Conservation (phyloP, 2,113 vertebrate species). For the Dromiciops gliroides region DNA sequence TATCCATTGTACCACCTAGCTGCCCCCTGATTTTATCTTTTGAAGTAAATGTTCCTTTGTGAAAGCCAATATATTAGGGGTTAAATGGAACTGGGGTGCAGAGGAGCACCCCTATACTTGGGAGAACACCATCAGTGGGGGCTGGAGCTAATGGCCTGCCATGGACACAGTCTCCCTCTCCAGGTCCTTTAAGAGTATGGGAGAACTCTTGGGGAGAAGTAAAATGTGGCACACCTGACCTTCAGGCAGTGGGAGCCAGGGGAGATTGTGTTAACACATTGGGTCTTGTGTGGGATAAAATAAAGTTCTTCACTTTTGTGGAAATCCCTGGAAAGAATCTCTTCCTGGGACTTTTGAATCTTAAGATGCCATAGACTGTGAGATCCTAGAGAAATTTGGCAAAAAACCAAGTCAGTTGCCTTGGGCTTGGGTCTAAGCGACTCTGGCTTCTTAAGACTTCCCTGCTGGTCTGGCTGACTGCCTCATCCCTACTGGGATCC, state of each 20-base stretch:
- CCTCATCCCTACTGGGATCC: neutral
- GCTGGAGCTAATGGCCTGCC: neutral
- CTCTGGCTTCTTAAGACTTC: neutral
- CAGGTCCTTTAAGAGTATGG: neutral
- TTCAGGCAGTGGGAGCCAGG: neutral
- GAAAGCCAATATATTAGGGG: neutral
- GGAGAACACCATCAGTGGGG: neutral
- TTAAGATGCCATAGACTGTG: neutral
- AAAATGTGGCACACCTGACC: no score
- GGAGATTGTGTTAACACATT: neutral
- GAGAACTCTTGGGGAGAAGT: neutral
- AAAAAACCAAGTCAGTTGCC: neutral
- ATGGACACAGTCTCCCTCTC: neutral
- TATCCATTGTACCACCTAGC: no score
- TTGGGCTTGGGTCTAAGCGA: neutral
- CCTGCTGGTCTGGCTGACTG: neutral
- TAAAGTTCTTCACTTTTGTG: neutral
- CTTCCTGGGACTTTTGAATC: neutral
- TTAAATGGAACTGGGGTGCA: neutral
- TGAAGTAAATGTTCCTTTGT: neutral
- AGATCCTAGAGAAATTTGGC: neutral
- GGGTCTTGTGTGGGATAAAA: neutral
- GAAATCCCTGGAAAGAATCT: neutral
- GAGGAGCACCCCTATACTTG: neutral
- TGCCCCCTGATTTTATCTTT: no score